Evolutionary conservation across 1,140 invertebrate species (phyloP).

Genomic region (Magallana ariakensis): DNA sequence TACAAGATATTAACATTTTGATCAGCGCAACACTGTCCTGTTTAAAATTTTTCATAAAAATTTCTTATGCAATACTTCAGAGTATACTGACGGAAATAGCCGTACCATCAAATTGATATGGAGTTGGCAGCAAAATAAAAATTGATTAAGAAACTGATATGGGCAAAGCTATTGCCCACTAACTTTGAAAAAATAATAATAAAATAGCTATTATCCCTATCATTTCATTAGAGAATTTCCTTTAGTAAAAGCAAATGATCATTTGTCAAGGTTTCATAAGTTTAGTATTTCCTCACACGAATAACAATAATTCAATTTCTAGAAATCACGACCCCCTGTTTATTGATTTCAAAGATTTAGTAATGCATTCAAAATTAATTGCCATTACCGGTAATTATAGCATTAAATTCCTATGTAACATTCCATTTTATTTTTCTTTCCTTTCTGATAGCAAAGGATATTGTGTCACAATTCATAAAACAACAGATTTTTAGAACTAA

Average conservation of each 20-base stretch:
- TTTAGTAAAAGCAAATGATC: neutral
- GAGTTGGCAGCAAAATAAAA: neutral
- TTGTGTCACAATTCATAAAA: too few species aligned
- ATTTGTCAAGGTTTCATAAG: neutral
- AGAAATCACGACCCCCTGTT: neutral
- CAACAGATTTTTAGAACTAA: too few species aligned
- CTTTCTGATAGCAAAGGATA: too few species aligned
- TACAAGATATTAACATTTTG: neutral
- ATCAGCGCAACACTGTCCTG: neutral
- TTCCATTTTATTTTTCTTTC: too few species aligned
- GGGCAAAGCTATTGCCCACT: neutral
- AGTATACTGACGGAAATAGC: constrained; percentile 21
- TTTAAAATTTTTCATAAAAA: neutral
- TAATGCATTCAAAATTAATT: too few species aligned
- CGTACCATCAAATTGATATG: neutral
- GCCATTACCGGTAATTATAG: too few species aligned
- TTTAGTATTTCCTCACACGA: neutral
- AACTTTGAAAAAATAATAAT: neutral
- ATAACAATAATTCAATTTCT: neutral
- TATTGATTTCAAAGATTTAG: too few species aligned
- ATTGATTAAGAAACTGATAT: neutral
- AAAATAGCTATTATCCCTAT: neutral
- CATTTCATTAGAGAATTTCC: constrained; percentile 4
- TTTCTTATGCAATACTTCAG: neutral
- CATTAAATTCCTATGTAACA: too few species aligned